phyloP scores from a whole-genome alignment of 2,888 invertebrate species.

The Chironomus tentans region DNA sequence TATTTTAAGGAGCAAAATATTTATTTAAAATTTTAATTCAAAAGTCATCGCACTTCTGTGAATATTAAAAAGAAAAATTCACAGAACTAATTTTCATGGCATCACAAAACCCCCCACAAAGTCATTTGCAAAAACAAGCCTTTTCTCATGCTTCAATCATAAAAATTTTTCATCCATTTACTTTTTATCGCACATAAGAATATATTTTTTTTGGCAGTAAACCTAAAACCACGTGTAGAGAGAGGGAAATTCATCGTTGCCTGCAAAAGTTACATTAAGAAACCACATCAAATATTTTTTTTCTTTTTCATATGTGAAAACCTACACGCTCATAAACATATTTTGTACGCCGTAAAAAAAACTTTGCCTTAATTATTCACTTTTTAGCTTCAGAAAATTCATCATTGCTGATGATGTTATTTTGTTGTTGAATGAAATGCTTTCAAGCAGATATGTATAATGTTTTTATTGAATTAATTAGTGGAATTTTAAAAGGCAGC shows the following conservation, averaged over 20 bases:
- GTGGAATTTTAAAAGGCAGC: too few relatives aligned
- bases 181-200: not conserved
- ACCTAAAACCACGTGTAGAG: not conserved
- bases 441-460: too few relatives aligned
- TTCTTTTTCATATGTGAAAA: not conserved
- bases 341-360: not conserved
- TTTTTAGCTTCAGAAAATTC: too few relatives aligned
- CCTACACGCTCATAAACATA: not conserved
- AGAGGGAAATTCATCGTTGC: not conserved
- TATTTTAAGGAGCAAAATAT: too few relatives aligned
- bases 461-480: too few relatives aligned
- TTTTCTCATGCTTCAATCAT: too few relatives aligned
- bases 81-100: too few relatives aligned
- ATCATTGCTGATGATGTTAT: too few relatives aligned
- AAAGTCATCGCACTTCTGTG: too few relatives aligned
- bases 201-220: not conserved
- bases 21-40: too few relatives aligned
- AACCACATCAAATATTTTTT: conserved; percentile 10
- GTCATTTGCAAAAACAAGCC: not conserved
- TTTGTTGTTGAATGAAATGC: too few relatives aligned
- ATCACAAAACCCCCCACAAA: not conserved
- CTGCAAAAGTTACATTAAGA: conserved; percentile 1
- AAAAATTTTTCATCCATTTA: not conserved
- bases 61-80: not conserved
- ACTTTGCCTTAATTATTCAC: too few relatives aligned